Conservation (phyloP, 2,113 vertebrate species). For the Platichthys flesus region DNA sequence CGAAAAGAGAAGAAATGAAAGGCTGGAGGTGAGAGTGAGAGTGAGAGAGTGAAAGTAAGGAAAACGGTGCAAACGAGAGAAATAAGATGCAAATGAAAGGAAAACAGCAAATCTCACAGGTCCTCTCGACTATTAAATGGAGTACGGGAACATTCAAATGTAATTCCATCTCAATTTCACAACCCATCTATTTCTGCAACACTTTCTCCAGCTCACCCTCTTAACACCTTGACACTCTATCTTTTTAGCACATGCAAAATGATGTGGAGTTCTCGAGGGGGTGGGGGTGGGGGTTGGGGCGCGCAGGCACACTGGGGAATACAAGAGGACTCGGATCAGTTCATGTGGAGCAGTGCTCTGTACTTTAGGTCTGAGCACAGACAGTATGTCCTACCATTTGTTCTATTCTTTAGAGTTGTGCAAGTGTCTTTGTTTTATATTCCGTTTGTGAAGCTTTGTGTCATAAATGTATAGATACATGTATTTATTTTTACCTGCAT, state of each 20-base stretch:
- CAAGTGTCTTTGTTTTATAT: not conserved
- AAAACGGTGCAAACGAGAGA: slow-evolving; percentile 46
- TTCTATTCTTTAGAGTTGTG: not conserved
- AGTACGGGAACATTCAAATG: slow-evolving; percentile 68
- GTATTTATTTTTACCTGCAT: not conserved
- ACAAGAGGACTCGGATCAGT: slow-evolving; percentile 27
- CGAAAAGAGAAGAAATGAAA: not conserved
- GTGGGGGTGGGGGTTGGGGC: not conserved
- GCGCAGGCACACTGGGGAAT: slow-evolving; percentile 34
- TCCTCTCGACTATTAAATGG: slow-evolving; percentile 68
- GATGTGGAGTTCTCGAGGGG: slow-evolving; percentile 51
- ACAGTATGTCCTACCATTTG: not conserved
- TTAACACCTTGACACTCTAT: slow-evolving; percentile 68
- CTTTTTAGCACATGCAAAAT: slow-evolving; percentile 74
- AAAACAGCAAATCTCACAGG: slow-evolving; percentile 68
- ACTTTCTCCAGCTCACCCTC: slow-evolving; percentile 71
- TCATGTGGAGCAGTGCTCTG: slow-evolving; percentile 21
- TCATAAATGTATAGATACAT: not conserved
- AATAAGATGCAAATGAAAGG: slow-evolving; percentile 73
- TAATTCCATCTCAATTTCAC: slow-evolving; percentile 78
- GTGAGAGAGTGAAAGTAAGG: slow-evolving; percentile 17
- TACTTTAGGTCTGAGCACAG: slow-evolving; percentile 3
- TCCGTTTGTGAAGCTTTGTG: not conserved
- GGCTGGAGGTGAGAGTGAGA: not conserved
- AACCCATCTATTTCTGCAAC: slow-evolving; percentile 76